These are phyloP conservation scores for Lynx canadensis DNA, from an alignment of 2,113 vertebrate species.

Conservation along the genomic window DNA sequence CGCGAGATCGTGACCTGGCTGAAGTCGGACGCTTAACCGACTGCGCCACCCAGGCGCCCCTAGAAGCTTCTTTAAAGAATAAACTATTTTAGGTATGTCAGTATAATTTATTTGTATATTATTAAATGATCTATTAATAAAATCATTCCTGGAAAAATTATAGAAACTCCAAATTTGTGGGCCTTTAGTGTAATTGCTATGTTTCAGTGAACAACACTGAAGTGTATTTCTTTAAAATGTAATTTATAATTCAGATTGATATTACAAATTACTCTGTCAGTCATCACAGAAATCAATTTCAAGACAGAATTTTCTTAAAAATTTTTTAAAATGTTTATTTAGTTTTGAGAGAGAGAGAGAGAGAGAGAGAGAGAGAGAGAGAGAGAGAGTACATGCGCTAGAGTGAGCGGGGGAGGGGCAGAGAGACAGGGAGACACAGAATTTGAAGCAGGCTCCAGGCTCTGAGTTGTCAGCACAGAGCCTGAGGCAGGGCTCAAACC, in stretches of 20 bases:
- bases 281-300: background rate
- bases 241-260: slow-evolving; percentile 25
- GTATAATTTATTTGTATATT: background rate
- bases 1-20: too few relatives aligned
- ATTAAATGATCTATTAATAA: slow-evolving; percentile 19
- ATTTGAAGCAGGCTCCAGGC: too few relatives aligned
- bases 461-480: too few relatives aligned
- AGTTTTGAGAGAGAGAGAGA: too few relatives aligned
- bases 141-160: background rate
- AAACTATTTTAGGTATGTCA: background rate
- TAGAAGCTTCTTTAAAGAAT: background rate
- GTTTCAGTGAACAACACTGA: slow-evolving; percentile 13
- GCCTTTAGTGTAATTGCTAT: background rate
- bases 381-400: too few relatives aligned
- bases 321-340: too few relatives aligned
- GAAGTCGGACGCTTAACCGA: too few relatives aligned
- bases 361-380: too few relatives aligned
- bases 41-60: too few relatives aligned
- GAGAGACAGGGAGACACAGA: too few relatives aligned
- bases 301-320: background rate
- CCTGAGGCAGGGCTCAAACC: too few relatives aligned
- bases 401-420: too few relatives aligned
- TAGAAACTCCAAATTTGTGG: background rate
- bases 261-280: background rate
- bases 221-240: background rate